Conservation (phyloP, 2,888 invertebrate species). For the Tolmerus cingulatus region DNA sequence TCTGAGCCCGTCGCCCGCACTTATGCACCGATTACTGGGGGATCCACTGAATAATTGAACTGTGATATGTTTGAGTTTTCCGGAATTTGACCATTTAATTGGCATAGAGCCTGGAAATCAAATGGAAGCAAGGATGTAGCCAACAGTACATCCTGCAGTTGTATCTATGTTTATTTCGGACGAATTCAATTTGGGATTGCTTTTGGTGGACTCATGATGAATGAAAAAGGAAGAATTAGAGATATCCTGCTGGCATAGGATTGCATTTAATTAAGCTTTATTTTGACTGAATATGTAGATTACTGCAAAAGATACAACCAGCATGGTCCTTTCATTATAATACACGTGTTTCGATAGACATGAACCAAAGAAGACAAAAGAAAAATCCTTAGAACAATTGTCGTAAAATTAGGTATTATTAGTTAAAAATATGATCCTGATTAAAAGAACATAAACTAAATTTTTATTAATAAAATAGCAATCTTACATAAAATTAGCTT, state of each 20-base stretch:
- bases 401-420: too few relatives aligned
- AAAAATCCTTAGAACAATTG: too few relatives aligned
- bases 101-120: background rate
- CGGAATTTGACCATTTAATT: conserved; percentile 13
- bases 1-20: background rate
- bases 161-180: background rate
- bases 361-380: too few relatives aligned
- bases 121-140: background rate
- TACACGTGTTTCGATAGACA: background rate
- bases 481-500: too few relatives aligned
- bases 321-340: background rate
- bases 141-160: background rate
- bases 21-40: conserved; percentile 9
- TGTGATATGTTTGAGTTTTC: conserved; percentile 2
- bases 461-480: too few relatives aligned
- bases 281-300: background rate
- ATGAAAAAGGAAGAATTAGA: background rate
- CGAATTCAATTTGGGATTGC: background rate
- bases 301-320: background rate
- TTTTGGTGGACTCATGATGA: background rate
- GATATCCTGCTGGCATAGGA: background rate
- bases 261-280: background rate
- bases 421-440: too few relatives aligned
- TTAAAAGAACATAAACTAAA: too few relatives aligned
- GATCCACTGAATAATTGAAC: conserved; percentile 17